Evolutionary conservation across 2,888 invertebrate genomes (phyloP), one percentile per base, ranked within the genome.

Genomic region (Plebejus anna): DNA sequence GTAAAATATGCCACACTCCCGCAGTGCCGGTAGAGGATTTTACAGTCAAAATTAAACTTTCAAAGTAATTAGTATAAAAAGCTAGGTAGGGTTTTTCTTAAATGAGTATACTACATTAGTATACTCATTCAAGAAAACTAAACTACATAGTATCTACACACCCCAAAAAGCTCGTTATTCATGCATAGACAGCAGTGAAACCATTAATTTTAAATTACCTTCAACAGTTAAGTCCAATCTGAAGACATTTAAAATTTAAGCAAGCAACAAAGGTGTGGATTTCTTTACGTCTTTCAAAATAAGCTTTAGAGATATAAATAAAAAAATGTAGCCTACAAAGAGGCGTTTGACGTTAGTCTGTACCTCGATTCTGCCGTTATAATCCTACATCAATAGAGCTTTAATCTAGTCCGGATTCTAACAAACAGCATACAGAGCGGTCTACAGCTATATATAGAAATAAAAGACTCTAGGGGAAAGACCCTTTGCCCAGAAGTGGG

Each of bases 301-400:
- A 66, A 22, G 28, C 66, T 66, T 66, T 22, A 32, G 13, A 66
- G 22, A 66, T 66, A 66, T 66, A 66, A 66, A 66, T 66, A 66
- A 66, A 66, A 22, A 66, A 66, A 66, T 32, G 66, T 4, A 13
- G 66, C 66, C 13, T 66, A 32, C 78, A 80, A 77, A 77, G 78
- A 76, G 78, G 71, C 75, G 51, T 79, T 80, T 79, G 77, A 42
- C 79, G 76, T 77, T 76, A 70, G 55, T 61, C 22, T 77, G 13
- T 51, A 4, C 13, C 51, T 3, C 51, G 51, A 51, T 51, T 51
- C 51, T 51, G 51, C 51, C 11, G 51, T 51, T 51, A 13, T 51
- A 51, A 51, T 51, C 11, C 51, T 51, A 13, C 51, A 51, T 4
- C 51, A 51, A 51, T 51, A 4, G 13, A 51, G 51, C 51, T 13